Evolutionary conservation across 2,797 vertebrate species (phyloP), one percentile per base, ranked within the genome.

Genomic region (Hyperoplus lanceolatus): DNA sequence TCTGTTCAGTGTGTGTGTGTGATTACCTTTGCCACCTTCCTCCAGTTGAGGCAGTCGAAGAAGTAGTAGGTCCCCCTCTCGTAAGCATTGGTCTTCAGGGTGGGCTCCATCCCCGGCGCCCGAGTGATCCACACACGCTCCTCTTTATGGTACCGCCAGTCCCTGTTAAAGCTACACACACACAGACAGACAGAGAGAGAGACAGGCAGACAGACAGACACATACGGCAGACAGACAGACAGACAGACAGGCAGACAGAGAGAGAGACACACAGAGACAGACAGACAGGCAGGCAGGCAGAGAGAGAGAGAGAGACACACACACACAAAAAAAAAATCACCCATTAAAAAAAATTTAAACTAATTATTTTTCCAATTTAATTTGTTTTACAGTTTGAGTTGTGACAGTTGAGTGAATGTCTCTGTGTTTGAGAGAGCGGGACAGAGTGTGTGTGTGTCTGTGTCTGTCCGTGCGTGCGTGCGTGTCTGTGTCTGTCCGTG

Each of bases 21-120:
- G 15, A 49, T 79, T 81, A 95, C 98, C 98, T 99, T 99, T 90
- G 98, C 98, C 94, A 99, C 97, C 93, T 99, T 99, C 94, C 98
- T 98, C 98, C 98, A 99, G 96, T 98, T 99, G 96, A 98, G 97
- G 97, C 98, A 99, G 94, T 99, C 98, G 86, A 99, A 99, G 96
- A 99, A 99, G 96, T 99, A 99, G 93, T 99, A 99, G 92, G 98
- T 99, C 93, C 98, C 98, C 94, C 98, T 97, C 95, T 99, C 98
- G 1, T 99, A 99, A 29, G 97, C 97, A 93, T 99, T 99, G 95
- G 98, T 99, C 96, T 99, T 99, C 95, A 99, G 96, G 79, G 97
- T 97, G 86, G 98, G 98, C 88, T 99, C 98, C 98, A 99, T 99
- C 67, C 98, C 98, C 1, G 98, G 97, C 80, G 98, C 98, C 82